Evolutionary conservation across 2,113 vertebrate genomes (phyloP), one percentile per base, ranked within the genome.

Genomic region (Thermophis baileyi): DNA sequence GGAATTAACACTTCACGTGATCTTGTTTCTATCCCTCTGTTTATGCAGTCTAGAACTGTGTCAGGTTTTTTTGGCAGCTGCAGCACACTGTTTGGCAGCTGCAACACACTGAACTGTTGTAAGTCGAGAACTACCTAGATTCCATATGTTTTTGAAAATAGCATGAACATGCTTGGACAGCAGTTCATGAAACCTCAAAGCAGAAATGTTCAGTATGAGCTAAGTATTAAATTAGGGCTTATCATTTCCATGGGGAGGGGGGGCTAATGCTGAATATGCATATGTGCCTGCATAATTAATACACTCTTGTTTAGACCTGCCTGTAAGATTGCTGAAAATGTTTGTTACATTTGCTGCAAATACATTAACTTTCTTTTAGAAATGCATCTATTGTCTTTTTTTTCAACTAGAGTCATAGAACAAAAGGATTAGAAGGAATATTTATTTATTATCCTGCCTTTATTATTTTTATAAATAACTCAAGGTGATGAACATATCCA

Each of bases 241-340:
- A 49, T 30, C 16, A 30, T 89, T 85, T 24, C 55, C 6, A 40
- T 27, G 74, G 1, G 30, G 22, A 35, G 35, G 2, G 3, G 35
- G 53, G 35, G 9, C 25, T 49, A 86, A 60, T 60, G 69, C 69
- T 86, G 24, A 22, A 10, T 69, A 30, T 40, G 18, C 6, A 87
- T 7, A 2, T 85, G 10, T 35, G 16, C 40, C 35, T 20, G 51
- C 51, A 85, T 85, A 55, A 49, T 92, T 57, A 16, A 63, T 44
- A 49, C 20, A 85, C 22, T n/a, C 3, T 25, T 40, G 46, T 16
- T 90, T 86, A 30, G 16, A 18, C 24, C 55, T 30, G 53, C 89
- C 54, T 51, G 5, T 55, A 46, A 54, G 25, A 22, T 53, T 85
- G 46, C 25, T 86, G 46, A 90, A 90, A 93, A 95, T 94, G 94